phyloP scores from a whole-genome alignment of 2,113 vertebrate genomes.

The Tor tambroides region DNA sequence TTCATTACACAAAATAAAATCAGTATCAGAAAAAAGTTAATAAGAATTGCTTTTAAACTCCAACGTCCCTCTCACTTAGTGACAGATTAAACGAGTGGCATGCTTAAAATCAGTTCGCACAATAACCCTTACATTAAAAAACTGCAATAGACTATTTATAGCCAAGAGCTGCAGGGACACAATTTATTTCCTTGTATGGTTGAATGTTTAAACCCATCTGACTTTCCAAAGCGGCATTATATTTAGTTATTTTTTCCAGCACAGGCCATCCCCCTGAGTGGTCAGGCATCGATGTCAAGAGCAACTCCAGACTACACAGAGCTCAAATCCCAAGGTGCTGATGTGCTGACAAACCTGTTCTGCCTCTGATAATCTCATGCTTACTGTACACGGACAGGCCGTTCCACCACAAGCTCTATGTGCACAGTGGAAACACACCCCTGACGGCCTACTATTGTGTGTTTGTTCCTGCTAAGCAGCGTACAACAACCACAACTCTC shows the following conservation, averaged over 20 bases:
- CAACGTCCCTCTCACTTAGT: not conserved
- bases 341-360: slow-evolving; percentile 52
- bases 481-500: slow-evolving; percentile 27
- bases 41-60: no score
- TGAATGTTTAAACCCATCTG: slow-evolving; percentile 12
- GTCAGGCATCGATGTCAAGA: not conserved
- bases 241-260: not conserved
- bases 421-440: slow-evolving; percentile 55
- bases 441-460: slow-evolving; percentile 32
- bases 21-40: no score
- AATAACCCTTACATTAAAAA: not conserved
- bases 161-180: not conserved
- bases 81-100: not conserved
- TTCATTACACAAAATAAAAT: no score
- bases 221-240: not conserved
- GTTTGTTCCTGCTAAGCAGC: slow-evolving; percentile 8
- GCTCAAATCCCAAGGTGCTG: slow-evolving; percentile 30
- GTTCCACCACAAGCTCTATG: slow-evolving; percentile 58
- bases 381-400: slow-evolving; percentile 65
- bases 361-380: slow-evolving; percentile 66
- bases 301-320: not conserved
- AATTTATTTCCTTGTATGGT: slow-evolving; percentile 10
- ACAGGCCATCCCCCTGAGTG: not conserved
- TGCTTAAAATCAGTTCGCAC: not conserved
- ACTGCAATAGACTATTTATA: not conserved